Base-by-base conservation (phyloP, 1,140 invertebrate species). In the Aradophagus sp. region DNA sequence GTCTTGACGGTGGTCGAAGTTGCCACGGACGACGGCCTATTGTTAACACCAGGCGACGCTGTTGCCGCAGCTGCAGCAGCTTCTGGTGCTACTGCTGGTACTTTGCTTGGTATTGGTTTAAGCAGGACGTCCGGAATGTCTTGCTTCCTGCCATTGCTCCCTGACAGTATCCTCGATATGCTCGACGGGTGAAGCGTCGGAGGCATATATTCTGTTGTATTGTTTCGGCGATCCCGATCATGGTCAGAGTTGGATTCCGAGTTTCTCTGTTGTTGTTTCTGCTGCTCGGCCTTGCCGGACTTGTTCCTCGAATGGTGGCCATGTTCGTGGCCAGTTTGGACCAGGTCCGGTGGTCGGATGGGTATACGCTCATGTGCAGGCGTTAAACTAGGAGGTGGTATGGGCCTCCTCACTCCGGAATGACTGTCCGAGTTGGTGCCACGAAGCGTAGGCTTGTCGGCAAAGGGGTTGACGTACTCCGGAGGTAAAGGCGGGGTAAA, bases 361-460 rank as follows among this genome's bases (percentile, higher is more conserved):
- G 93, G 93, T 75, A 94, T 93, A 47, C 93, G 86, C 74, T 94
- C 93, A 72, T 92, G 91, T 2, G 90, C 90, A 1, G 92, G 91
- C 47, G 91, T 92, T 20, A 92, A 81, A 53, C 91, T 92, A 0
- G 92, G 92, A 0, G 91, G 92, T 13, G 92, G 91, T 34, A 93
- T 90, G 0, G 91, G 92, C 48, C 92, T 86, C 39, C 92, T 84
- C 45, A 89, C 87, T 4, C 85, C 84, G 4, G 89, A 87, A 74
- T 91, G 90, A 10, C 88, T 88, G 65, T 89, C 89, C 80, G 87
- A 74, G 62, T 90, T 89, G 12, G 89, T 89, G 56, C 93, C 93
- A 69, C 93, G 87, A 27, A 94, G 80, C 4, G 93, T 94, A 19
- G 93, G 93, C 78, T 93, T 94, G 75, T 95, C 92, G 2, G 92